These are phyloP conservation scores for Augochlorella aurata DNA, from an alignment of 2,888 invertebrate species.

Conservation along the genomic window DNA sequence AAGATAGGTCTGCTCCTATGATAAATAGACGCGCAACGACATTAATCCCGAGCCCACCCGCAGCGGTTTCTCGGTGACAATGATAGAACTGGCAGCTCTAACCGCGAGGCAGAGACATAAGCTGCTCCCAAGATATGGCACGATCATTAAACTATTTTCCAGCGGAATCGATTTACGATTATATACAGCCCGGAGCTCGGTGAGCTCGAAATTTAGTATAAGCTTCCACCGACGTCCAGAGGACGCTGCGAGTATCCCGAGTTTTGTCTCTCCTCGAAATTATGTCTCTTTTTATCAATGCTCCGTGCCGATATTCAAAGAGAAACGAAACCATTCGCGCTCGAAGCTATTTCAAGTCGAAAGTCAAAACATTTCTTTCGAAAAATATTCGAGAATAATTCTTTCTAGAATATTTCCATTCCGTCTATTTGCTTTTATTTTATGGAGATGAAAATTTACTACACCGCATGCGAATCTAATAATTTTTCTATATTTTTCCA, in stretches of 20 bases:
- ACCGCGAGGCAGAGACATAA: conserved; percentile 51
- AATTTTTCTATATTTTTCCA: no score
- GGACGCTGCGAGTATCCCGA: neutral
- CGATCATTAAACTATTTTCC: conserved; percentile 66
- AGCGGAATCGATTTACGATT: conserved; percentile 62
- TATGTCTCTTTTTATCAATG: neutral
- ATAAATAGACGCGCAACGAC: conserved; percentile 63
- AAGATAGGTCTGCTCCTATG: conserved; percentile 59
- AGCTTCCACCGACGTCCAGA: neutral
- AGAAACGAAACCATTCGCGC: no score
- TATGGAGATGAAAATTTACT: no score
- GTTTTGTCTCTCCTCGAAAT: neutral
- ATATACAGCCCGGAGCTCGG: conserved; percentile 19
- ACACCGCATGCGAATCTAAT: no score
- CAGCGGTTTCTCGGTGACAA: conserved; percentile 57
- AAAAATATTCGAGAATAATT: no score
- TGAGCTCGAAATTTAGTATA: conserved; percentile 19
- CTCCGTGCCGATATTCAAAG: no score
- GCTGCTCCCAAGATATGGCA: conserved; percentile 57
- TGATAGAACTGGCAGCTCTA: conserved; percentile 62
- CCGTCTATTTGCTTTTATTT: no score
- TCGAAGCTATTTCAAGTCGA: no score
- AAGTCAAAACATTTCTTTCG: no score
- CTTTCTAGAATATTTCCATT: no score
- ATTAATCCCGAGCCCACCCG: conserved; percentile 56